These are phyloP conservation scores for Stegastes partitus DNA, from an alignment of 2,113 vertebrate genomes.

Conservation along the genomic window DNA sequence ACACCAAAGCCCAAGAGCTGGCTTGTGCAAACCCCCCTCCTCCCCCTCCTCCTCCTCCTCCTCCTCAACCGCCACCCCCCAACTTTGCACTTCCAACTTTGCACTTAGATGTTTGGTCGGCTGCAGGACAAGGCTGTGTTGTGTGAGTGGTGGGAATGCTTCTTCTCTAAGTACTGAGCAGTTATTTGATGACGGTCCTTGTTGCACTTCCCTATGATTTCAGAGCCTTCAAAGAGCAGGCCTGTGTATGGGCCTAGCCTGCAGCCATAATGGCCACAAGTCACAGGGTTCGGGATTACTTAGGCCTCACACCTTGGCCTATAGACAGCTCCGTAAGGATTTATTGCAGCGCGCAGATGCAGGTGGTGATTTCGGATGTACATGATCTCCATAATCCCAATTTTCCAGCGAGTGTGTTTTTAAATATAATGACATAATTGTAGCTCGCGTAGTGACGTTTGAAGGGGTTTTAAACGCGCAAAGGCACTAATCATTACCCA, in stretches of 20 bases:
- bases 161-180: constrained; percentile 82
- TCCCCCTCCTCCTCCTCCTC: background rate
- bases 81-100: constrained; percentile 58
- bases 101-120: constrained; percentile 72
- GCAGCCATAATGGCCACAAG: constrained; percentile 68
- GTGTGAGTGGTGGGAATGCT: constrained; percentile 79
- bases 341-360: background rate
- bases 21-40: constrained; percentile 45
- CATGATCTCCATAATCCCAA: background rate
- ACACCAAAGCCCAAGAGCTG: constrained; percentile 81
- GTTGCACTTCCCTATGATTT: constrained; percentile 87
- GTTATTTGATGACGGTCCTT: constrained; percentile 86
- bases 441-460: background rate
- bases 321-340: constrained; percentile 6
- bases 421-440: background rate
- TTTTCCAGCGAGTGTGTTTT: background rate
- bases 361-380: background rate
- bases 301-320: constrained; percentile 48
- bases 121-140: constrained; percentile 72
- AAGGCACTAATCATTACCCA: no score
- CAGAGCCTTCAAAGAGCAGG: constrained; percentile 84
- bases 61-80: background rate
- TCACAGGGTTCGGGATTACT: constrained; percentile 67
- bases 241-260: constrained; percentile 63
- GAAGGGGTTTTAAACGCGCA: no score